Evolutionary conservation across 2,113 vertebrate genomes (phyloP).

Genomic region (Aptenodytes forsteri): DNA sequence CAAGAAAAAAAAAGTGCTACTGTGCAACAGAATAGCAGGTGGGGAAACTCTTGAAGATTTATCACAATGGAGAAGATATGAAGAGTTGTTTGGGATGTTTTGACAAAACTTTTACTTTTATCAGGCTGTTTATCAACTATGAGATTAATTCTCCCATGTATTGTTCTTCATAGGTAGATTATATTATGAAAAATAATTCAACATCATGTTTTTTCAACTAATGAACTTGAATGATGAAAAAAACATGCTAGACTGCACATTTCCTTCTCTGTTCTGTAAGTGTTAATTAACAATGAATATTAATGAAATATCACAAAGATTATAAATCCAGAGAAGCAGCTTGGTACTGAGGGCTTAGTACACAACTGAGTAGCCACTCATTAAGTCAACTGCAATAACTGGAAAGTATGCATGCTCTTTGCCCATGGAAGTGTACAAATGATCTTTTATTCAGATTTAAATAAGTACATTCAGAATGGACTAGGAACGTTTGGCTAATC

Average conservation of each 20-base stretch:
- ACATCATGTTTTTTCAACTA: no score
- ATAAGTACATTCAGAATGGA: background rate
- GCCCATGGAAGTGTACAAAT: background rate
- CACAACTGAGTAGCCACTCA: background rate
- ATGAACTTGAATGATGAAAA: background rate
- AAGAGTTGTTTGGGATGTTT: background rate
- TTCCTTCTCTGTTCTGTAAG: background rate
- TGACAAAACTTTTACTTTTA: background rate
- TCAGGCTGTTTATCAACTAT: background rate
- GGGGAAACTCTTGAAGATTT: background rate
- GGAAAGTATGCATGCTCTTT: background rate
- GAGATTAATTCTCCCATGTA: background rate
- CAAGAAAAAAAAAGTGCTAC: background rate
- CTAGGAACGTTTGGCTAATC: background rate
- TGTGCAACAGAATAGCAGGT: background rate
- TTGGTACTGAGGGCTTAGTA: background rate
- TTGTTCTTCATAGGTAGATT: background rate
- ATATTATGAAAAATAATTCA: background rate
- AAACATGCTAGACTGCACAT: background rate
- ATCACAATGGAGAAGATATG: background rate
- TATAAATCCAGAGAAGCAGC: background rate
- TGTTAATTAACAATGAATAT: conserved; percentile 44
- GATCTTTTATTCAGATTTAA: background rate
- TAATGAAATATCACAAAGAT: conserved; percentile 21
- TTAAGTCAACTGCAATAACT: background rate